Base-by-base conservation (phyloP, 2,888 invertebrate genomes). In the Troides helena region DNA sequence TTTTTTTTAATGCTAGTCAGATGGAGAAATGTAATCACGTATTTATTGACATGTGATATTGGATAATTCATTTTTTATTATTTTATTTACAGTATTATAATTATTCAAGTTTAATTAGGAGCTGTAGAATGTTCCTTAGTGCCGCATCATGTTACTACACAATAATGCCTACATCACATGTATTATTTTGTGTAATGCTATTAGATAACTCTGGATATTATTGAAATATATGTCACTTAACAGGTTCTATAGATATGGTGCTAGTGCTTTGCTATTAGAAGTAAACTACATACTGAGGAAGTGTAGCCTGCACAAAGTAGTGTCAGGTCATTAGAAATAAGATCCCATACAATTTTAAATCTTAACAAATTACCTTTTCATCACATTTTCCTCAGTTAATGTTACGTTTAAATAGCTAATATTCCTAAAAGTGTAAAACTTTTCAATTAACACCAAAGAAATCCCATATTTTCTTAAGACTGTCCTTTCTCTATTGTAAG, bases 241-340 rank as follows among this genome's bases (percentile, higher is more conserved):
- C 81, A 82, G 80, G 79, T 81, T 78, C 81, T 83, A 80, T 84
- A 82, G 73, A 81, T 85, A 83, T 83, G 89, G 89, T 89, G 88
- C 89, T 89, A 89, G 88, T 78, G 84, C 85, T 89, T 85, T 81
- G 82, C 80, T 78, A 36, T 58, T 85, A 86, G 79, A 80, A 74
- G 83, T 79, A 83, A 79, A 80, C 84, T 85, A 83, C 85, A 76
- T 85, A 87, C 81, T 78, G 75, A 80, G 78, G 76, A 74, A 70
- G 67, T 71, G 74, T 77, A 81, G 79, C 76, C 79, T 81, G 85
- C 86, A 86, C 85, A 83, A 84, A 80, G 72, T 75, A 73, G 73
- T 71, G 59, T 50, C 39, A 58, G 43, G 56, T 63, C 63, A 61
- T 65, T 67, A 46, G 36, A 10, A 14, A 46, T 63, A 36, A 25